Evolutionary conservation across 2,888 invertebrate genomes (phyloP).

Genomic region (Argyresthia goedartella): DNA sequence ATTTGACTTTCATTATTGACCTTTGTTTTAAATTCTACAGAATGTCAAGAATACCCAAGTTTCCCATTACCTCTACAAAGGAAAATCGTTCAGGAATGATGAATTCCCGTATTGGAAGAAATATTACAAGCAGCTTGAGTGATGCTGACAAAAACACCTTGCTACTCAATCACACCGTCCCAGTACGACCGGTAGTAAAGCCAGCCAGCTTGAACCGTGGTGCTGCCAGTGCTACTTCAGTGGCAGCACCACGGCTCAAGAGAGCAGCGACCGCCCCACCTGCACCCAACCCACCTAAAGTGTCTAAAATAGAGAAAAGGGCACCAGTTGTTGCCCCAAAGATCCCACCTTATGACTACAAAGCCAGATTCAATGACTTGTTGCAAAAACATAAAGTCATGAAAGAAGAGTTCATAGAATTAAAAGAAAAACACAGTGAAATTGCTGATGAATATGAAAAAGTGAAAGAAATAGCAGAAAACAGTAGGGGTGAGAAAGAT

Average conservation of each 20-base stretch:
- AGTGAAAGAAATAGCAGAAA: slow-evolving; percentile 44
- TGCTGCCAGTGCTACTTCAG: slow-evolving; percentile 17
- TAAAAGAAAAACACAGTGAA: slow-evolving; percentile 64
- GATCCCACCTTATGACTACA: slow-evolving; percentile 74
- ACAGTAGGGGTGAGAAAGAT: slow-evolving; percentile 37
- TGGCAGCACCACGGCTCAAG: slow-evolving; percentile 41
- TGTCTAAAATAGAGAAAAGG: slow-evolving; percentile 48
- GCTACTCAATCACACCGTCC: slow-evolving; percentile 51
- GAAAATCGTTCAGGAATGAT: slow-evolving; percentile 45
- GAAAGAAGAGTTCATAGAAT: slow-evolving; percentile 60
- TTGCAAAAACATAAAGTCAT: slow-evolving; percentile 70
- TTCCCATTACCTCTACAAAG: slow-evolving; percentile 37
- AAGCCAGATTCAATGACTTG: slow-evolving; percentile 74
- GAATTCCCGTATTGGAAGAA: slow-evolving; percentile 32
- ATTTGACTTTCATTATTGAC: too few relatives aligned
- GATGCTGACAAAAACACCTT: slow-evolving; percentile 52
- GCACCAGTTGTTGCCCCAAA: slow-evolving; percentile 56
- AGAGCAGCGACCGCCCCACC: slow-evolving; percentile 46
- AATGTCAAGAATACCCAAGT: slow-evolving; percentile 61
- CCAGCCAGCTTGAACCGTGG: too few relatives aligned
- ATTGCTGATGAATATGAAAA: slow-evolving; percentile 65
- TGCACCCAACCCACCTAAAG: slow-evolving; percentile 30
- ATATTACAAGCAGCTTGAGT: slow-evolving; percentile 41
- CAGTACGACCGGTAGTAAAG: slow-evolving; percentile 20
- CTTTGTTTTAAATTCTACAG: not conserved